phyloP scores from a whole-genome alignment of 2,797 vertebrate genomes.

The Tinamus major region DNA sequence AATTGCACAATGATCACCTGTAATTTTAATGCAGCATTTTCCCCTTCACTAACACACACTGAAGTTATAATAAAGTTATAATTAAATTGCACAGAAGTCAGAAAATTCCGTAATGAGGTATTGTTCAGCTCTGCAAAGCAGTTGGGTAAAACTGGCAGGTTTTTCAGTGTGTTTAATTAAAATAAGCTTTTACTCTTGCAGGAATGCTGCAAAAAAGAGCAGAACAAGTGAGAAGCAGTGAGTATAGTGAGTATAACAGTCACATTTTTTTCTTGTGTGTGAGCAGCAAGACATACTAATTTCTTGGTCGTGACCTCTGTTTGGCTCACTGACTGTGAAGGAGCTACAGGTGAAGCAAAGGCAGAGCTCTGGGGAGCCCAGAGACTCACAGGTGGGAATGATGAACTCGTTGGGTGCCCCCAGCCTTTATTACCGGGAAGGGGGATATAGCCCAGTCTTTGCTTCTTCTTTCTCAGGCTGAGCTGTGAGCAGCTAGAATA shows the following conservation, averaged over 20 bases:
- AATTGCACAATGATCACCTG: constrained; percentile 15
- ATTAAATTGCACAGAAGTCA: constrained; percentile 24
- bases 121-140: neutral
- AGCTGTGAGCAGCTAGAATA: neutral
- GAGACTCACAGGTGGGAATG: neutral
- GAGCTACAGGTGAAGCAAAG: neutral
- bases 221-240: neutral
- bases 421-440: neutral
- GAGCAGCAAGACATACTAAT: neutral
- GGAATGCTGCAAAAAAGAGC: neutral
- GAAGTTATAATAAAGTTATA: constrained; percentile 35
- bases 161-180: neutral
- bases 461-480: neutral
- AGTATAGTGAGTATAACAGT: neutral
- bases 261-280: neutral
- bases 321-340: neutral
- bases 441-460: neutral
- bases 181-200: neutral
- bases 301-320: neutral
- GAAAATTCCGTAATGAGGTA: neutral
- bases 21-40: constrained; percentile 44
- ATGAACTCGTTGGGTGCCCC: accelerated
- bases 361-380: neutral
- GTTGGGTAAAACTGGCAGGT: neutral
- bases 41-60: neutral